Percentiles rank a stretch among this genome's conserved stretches.
Evolutionary conservation across 37 sponge, comb jelly and placozoan species (phyloP).

Genomic region (Axinella damicornis): DNA sequence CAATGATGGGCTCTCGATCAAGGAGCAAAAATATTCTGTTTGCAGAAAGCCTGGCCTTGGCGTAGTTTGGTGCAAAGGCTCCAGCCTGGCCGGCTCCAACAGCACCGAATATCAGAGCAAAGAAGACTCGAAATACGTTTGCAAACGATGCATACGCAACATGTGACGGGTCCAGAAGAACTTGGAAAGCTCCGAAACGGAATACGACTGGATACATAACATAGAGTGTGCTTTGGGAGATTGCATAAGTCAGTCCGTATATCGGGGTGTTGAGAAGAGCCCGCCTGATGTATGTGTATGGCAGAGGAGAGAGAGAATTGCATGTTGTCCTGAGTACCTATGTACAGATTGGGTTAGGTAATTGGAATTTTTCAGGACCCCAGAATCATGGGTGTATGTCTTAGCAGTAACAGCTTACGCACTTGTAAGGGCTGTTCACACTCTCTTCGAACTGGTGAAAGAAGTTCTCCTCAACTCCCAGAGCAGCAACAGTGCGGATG

Average conservation of each 20-base stretch:
- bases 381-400: too few relatives aligned
- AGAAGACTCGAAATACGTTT: constrained; percentile 65
- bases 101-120: constrained; percentile 87
- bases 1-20: constrained; percentile 69
- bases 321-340: too few relatives aligned
- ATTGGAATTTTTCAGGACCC: too few relatives aligned
- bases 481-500: constrained; percentile 79
- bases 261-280: constrained; percentile 31
- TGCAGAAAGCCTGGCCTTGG: constrained; percentile 84
- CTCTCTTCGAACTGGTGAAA: constrained; percentile 22
- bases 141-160: constrained; percentile 29
- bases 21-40: constrained; percentile 78
- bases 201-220: constrained; percentile 65
- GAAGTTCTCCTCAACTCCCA: constrained; percentile 65
- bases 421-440: constrained; percentile 43
- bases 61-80: constrained; percentile 84
- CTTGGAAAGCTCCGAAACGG: constrained; percentile 82
- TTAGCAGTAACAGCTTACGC: not conserved
- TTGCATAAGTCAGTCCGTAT: constrained; percentile 70
- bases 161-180: constrained; percentile 11
- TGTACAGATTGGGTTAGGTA: too few relatives aligned
- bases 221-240: constrained; percentile 69
- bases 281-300: constrained; percentile 7
- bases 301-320: too few relatives aligned
- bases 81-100: constrained; percentile 80